phyloP scores from a whole-genome alignment of 2,113 vertebrate species.

The Gopherus flavomarginatus region DNA sequence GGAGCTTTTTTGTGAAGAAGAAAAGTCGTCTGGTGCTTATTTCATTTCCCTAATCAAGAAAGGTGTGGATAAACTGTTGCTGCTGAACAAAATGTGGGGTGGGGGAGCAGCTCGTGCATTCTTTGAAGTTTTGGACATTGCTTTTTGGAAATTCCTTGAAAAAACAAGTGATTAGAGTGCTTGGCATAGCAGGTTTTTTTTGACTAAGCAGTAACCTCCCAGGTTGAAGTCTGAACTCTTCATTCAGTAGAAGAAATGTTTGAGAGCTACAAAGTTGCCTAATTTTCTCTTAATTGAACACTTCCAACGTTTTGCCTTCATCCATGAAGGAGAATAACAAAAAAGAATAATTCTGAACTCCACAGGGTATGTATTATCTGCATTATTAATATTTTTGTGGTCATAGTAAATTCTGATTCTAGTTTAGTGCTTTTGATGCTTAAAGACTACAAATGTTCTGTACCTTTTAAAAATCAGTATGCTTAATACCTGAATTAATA shows the following conservation, averaged over 20 bases:
- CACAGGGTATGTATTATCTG: not conserved
- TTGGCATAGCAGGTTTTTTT: slow-evolving; percentile 13
- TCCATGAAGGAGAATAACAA: not conserved
- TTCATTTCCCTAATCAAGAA: slow-evolving; percentile 61
- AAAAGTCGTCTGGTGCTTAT: slow-evolving; percentile 24
- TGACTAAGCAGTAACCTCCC: not conserved
- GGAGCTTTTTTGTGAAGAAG: not conserved
- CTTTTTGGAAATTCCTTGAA: slow-evolving; percentile 50
- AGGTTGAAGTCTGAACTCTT: not conserved
- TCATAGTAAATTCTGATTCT: not conserved
- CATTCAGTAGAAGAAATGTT: slow-evolving; percentile 1
- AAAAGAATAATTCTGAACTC: not conserved
- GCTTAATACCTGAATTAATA: not conserved
- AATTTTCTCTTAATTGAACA: not conserved
- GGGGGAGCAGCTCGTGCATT: slow-evolving; percentile 35
- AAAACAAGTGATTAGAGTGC: slow-evolving; percentile 45
- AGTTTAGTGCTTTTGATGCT: not conserved
- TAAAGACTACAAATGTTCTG: not conserved
- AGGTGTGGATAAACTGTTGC: slow-evolving; percentile 17
- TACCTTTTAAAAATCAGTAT: not conserved
- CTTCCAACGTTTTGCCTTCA: not conserved
- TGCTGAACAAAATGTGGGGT: not conserved
- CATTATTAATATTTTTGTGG: not conserved
- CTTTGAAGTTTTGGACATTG: slow-evolving; percentile 44
- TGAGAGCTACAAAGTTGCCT: not conserved